Percentiles rank a stretch among this genome's conserved stretches.
phyloP scores from a whole-genome alignment of 2,888 invertebrate genomes.

The Zhuqinia jingwanae region DNA sequence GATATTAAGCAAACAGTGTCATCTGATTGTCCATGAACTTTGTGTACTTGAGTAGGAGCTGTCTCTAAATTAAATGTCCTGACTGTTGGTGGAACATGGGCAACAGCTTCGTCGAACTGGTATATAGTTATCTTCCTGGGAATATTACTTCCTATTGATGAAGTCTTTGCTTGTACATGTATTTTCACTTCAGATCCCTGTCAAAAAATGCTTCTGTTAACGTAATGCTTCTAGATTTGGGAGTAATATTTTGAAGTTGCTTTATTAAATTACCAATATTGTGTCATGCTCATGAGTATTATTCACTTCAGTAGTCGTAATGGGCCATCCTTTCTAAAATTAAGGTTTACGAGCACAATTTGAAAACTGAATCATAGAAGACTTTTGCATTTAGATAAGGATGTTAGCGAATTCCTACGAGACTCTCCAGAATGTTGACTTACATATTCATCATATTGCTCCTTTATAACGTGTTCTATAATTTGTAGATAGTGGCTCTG shows the following conservation, averaged over 20 bases:
- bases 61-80: background rate
- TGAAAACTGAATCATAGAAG: too few relatives aligned
- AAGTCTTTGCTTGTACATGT: conserved; percentile 45
- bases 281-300: background rate
- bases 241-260: background rate
- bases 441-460: conserved; percentile 37
- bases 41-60: too few relatives aligned
- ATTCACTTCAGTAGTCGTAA: background rate
- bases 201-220: background rate
- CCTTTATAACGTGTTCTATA: conserved; percentile 32
- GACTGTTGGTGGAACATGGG: background rate
- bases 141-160: background rate
- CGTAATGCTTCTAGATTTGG: background rate
- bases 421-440: background rate
- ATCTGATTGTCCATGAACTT: too few relatives aligned
- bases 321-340: too few relatives aligned
- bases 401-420: too few relatives aligned
- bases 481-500: background rate
- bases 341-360: too few relatives aligned
- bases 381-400: too few relatives aligned
- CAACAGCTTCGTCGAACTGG: conserved; percentile 35
- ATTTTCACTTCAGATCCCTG: conserved; percentile 21
- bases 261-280: background rate
- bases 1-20: too few relatives aligned
- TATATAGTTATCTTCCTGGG: conserved; percentile 49